Percentiles rank a stretch among this genome's conserved stretches.
phyloP scores from a whole-genome alignment of 2,797 vertebrate genomes.

The Acanthiza pusilla region DNA sequence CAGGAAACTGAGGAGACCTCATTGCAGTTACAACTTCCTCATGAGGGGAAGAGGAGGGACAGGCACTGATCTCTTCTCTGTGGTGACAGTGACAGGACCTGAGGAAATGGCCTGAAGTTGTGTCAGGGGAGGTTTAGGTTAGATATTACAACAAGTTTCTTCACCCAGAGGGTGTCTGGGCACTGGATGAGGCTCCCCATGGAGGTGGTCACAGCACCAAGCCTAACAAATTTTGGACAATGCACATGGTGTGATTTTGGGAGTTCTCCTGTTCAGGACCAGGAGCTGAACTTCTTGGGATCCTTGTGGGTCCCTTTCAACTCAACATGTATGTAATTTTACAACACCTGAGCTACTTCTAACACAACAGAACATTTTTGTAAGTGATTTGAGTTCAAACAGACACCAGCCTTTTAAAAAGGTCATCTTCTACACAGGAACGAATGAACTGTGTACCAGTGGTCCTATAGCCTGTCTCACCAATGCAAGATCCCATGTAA shows the following conservation, averaged over 20 bases:
- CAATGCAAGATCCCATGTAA: neutral
- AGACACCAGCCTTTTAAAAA: neutral
- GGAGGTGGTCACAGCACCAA: neutral
- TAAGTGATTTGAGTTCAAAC: neutral
- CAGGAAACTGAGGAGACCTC: neutral
- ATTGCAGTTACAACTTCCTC: neutral
- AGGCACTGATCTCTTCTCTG: neutral
- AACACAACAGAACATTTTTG: neutral
- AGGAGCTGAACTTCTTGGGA: neutral
- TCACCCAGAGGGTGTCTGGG: neutral
- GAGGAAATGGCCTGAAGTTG: neutral
- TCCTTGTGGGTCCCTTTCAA: neutral
- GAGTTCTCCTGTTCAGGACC: neutral
- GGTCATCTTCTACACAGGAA: neutral
- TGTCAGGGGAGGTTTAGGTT: neutral
- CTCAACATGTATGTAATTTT: neutral
- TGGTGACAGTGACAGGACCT: neutral
- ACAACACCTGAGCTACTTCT: neutral
- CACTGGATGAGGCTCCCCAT: neutral
- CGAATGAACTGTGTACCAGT: neutral
- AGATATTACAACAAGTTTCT: neutral
- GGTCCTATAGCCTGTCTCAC: neutral
- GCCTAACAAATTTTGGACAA: neutral
- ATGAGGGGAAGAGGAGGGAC: neutral
- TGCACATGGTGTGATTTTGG: neutral